Base-by-base conservation (phyloP, 2,113 vertebrate species). In the Urocynchramus pylzowi region DNA sequence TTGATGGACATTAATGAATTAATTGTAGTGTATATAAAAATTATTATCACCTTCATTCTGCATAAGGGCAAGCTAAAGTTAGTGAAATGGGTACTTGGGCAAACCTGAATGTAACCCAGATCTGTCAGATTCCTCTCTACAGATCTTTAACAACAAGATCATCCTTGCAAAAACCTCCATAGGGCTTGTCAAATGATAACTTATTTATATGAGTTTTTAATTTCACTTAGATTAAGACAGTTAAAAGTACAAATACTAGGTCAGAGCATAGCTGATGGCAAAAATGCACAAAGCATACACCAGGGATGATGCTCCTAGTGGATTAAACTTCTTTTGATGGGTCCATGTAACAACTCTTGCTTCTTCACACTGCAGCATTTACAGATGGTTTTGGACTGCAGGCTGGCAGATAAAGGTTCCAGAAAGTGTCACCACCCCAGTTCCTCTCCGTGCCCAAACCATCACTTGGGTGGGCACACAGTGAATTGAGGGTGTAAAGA, bases 201-300 rank as follows among this genome's bases (percentile, higher is more conserved):
- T 94, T 97, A 95, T 84, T 95, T 93, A 90, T 90, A 33, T 10
- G 31, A 90, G 52, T 8, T 88, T 91, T 90, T 93, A 74, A 84
- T 90, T 92, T 88, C 68, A 94, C 71, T 96, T 92, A 83, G 52
- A 61, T 86, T 95, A 95, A 93, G 60, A 47, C 45, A 84, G 56
- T 64, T 54, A 44, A 39, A 89, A 93, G 89, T 87, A 89, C 30
- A 95, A 89, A 93, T 91, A 93, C 57, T 87, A 69, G 88, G 90
- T 95, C 93, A 96, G 69, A 86, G 61, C 52, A 83, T 76, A 87
- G 96, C 93, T 92, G 79, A 88, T 86, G 95, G 95, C 82, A 0
- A 96, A 95, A 95, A 84, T 35, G 35, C 75, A 74, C 57, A 77
- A 83, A 94, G 47, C 44, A 76, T 57, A 41, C 59, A 77, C 37